Evolutionary conservation across 2,888 invertebrate genomes (phyloP).

Genomic region (Lithophane ornitopus): DNA sequence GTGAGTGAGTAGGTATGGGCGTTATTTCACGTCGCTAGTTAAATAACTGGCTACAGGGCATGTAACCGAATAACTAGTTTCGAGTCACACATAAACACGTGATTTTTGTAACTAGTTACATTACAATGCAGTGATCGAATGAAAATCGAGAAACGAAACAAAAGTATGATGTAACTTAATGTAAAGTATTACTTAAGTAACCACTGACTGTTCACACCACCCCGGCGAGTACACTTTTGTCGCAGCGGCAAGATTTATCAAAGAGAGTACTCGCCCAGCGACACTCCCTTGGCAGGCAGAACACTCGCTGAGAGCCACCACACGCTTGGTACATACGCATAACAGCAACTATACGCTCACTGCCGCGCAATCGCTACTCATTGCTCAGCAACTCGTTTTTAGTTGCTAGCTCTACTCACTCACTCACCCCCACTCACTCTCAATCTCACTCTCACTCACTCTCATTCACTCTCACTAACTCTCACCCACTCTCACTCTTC

Average conservation of each 20-base stretch:
- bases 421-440: too few species aligned
- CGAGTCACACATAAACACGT: too few species aligned
- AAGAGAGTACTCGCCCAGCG: slow-evolving; percentile 1
- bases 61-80: too few species aligned
- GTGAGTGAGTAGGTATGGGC: too few species aligned
- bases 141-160: too few species aligned
- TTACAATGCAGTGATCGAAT: too few species aligned
- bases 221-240: background rate
- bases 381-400: background rate
- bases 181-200: too few species aligned
- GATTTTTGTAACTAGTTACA: too few species aligned
- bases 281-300: background rate
- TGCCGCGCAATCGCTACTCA: background rate
- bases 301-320: background rate
- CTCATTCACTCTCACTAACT: background rate
- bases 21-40: too few species aligned
- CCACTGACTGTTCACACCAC: background rate
- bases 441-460: background rate
- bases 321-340: background rate
- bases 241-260: background rate
- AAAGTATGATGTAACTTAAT: too few species aligned
- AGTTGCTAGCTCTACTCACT: background rate
- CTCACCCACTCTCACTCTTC: too few species aligned
- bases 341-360: background rate
- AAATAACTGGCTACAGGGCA: too few species aligned